These are phyloP conservation scores for Ia io DNA, from an alignment of 2,113 vertebrate genomes.

Conservation along the genomic window DNA sequence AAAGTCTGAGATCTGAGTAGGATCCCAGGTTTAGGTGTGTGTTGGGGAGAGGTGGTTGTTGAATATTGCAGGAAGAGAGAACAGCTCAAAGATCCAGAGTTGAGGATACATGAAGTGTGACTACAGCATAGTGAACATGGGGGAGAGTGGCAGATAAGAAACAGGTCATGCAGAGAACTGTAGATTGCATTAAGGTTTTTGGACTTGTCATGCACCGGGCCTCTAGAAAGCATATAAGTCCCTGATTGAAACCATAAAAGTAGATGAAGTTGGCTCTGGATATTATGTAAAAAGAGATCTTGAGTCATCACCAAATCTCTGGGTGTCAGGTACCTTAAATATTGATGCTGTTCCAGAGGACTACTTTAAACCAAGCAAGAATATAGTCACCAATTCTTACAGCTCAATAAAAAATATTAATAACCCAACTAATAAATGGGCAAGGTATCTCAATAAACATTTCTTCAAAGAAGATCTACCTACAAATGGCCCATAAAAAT, in stretches of 20 bases:
- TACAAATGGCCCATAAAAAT: neutral
- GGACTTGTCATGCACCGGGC: neutral
- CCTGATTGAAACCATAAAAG: neutral
- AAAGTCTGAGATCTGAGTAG: neutral
- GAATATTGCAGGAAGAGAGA: neutral
- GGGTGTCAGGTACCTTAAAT: neutral
- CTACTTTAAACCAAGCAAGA: slow-evolving; percentile 11
- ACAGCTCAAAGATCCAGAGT: neutral
- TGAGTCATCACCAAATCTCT: neutral
- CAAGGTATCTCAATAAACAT: slow-evolving; percentile 1
- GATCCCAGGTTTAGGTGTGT: neutral
- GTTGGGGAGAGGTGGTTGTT: neutral
- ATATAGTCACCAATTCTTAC: neutral
- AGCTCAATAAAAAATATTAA: slow-evolving; percentile 12
- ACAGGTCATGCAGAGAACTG: neutral
- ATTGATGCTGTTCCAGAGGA: neutral
- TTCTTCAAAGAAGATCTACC: slow-evolving; percentile 1
- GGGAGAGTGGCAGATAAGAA: neutral
- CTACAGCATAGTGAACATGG: neutral
- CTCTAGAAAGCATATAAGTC: neutral
- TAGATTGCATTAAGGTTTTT: neutral
- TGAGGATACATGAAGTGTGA: neutral
- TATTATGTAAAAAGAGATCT: neutral
- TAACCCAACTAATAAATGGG: neutral
- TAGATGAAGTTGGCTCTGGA: neutral